A percentile compares a stretch with the other conserved stretches of the same genome.
Evolutionary conservation across 1,140 invertebrate genomes (phyloP).

Genomic region (Mactra quadrangularis): DNA sequence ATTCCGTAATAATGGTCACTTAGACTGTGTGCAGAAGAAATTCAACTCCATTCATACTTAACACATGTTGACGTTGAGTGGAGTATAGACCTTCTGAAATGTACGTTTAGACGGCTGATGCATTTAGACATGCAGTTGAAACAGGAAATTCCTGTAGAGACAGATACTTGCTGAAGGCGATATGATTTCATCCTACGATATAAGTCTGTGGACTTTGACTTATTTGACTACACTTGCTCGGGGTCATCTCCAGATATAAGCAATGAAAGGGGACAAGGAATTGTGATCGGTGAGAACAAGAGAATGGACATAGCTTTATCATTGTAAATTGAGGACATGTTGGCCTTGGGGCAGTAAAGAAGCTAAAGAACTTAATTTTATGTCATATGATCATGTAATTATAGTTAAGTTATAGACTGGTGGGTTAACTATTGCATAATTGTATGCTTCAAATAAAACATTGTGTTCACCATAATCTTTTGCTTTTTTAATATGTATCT

Average conservation of each 20-base stretch:
- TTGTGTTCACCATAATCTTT: too few species aligned
- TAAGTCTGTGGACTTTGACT: background rate
- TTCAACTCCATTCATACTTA: conserved; percentile 1
- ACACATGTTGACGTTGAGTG: conserved; percentile 27
- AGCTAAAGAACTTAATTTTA: too few species aligned
- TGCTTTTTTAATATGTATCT: too few species aligned
- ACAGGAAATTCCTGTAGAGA: background rate
- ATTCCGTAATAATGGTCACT: conserved; percentile 55
- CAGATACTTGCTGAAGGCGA: conserved; percentile 13
- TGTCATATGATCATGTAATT: too few species aligned
- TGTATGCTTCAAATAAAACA: too few species aligned
- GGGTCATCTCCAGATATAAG: too few species aligned
- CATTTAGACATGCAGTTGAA: conserved; percentile 3
- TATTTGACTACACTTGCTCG: too few species aligned
- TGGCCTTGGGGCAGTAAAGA: too few species aligned
- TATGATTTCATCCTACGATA: conserved; percentile 26
- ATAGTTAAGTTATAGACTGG: too few species aligned
- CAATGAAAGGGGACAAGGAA: background rate
- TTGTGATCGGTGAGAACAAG: background rate
- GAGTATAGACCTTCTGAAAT: conserved; percentile 39
- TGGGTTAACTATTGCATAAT: too few species aligned
- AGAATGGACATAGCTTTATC: conserved; percentile 4
- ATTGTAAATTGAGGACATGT: too few species aligned
- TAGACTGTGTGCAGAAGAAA: conserved; percentile 38
- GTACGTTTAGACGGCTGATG: conserved; percentile 28